Base-by-base conservation (phyloP, 2,113 vertebrate genomes). In the Cygnus buccinator region DNA sequence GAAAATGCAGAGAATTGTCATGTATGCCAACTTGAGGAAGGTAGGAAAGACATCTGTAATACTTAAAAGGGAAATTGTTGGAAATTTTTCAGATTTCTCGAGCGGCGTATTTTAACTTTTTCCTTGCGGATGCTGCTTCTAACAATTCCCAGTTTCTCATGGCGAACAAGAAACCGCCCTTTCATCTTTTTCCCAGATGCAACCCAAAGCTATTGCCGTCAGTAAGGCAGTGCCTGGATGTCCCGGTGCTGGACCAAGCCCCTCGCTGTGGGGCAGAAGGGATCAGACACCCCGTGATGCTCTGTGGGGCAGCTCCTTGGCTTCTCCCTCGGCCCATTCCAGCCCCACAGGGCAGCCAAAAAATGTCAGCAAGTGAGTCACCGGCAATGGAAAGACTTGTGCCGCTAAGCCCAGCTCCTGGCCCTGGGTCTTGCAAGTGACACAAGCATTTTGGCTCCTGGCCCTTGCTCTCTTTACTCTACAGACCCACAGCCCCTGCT, bases 341-440 rank as follows among this genome's bases (percentile, higher is more conserved):
- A 97, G 76, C 41, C 58, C 73, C 78, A 71, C n/a, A 95, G 33
- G 68, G 68, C 22, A 75, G 95, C 93, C 96, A 96, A 35, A 66
- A 57, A 39, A 20, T 29, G 5, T 55, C 90, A 94, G 57, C 22
- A 12, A 63, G 73, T 95, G 97, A 97, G 48, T 97, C 95, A 92
- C 37, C 59, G 50, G 81, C 75, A 12, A 82, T 97, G 94, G 97
- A 96, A 98, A 97, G 62, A 78, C 33, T 92, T 58, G 37, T 72
- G 54, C 80, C 9, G 46, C 39, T 28, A 26, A 77, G 73, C 6
- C 8, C 46, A 70, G 73, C 84, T 90, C 85, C 73, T 55, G 87
- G 72, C 92, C 62, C 35, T 31, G n/a, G 41, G 37, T 71, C 80
- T 78, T 48, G 8, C 87, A 62, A 83, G 85, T 90, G 92, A 94